A percentile compares a stretch with the other conserved stretches of the same genome.
Evolutionary conservation across 92 coral and sea anemone species (phyloP).

Genomic region (Blastomussa wellsi): DNA sequence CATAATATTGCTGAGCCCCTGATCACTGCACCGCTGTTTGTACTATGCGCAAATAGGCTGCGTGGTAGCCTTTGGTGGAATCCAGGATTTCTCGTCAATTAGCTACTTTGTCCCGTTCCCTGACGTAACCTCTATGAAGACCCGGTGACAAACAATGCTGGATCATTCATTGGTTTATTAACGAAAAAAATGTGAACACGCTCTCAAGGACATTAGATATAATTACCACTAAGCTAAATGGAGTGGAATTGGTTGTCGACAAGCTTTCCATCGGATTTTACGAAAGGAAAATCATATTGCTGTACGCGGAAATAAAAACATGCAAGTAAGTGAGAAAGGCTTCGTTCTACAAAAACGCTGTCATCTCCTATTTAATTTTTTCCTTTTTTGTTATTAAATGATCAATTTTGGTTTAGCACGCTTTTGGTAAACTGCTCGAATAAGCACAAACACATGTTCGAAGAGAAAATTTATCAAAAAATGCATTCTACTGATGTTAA

Average conservation of each 20-base stretch:
- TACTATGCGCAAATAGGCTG: slow-evolving; percentile 13
- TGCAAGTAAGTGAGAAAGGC: slow-evolving; percentile 27
- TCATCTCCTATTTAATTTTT: neutral
- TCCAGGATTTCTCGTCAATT: slow-evolving; percentile 33
- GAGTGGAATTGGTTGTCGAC: slow-evolving; percentile 2
- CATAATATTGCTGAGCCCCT: neutral
- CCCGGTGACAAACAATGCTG: slow-evolving; percentile 27
- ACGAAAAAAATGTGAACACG: neutral
- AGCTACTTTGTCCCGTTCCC: slow-evolving; percentile 16
- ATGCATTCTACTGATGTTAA: slow-evolving; percentile 24
- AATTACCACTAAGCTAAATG: slow-evolving; percentile 12
- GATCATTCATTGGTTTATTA: slow-evolving; percentile 33
- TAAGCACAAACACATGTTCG: neutral
- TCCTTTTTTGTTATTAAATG: neutral
- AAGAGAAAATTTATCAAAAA: slow-evolving; percentile 7
- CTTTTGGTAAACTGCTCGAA: neutral
- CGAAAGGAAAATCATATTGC: slow-evolving; percentile 1
- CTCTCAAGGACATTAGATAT: neutral
- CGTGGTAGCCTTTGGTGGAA: slow-evolving; percentile 9
- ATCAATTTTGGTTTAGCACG: too few species aligned
- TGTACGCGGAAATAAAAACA: slow-evolving; percentile 27
- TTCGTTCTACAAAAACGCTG: neutral
- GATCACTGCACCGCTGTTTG: slow-evolving; percentile 10
- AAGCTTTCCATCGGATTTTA: slow-evolving; percentile 3
- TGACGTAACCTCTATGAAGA: slow-evolving; percentile 49